These are phyloP conservation scores for Synergus umbraculus DNA, from an alignment of 2,888 invertebrate species.

Conservation along the genomic window DNA sequence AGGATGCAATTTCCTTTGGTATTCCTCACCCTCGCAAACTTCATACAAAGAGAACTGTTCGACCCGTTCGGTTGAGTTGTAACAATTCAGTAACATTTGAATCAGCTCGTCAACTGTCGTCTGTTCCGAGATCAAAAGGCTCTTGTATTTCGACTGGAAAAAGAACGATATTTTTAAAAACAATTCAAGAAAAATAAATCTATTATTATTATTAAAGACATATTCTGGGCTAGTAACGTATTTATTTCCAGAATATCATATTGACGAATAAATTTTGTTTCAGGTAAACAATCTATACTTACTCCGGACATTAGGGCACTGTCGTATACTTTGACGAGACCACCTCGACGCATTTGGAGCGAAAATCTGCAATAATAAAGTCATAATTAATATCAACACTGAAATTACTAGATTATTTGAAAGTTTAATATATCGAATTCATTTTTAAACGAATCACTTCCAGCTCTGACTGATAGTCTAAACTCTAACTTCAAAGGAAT, in stretches of 20 bases:
- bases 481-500: constrained; percentile 11
- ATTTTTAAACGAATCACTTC: not conserved
- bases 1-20: constrained; percentile 92
- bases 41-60: constrained; percentile 93
- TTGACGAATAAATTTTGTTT: not conserved
- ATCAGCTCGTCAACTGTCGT: constrained; percentile 94
- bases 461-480: not conserved
- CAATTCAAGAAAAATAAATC: not conserved
- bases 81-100: constrained; percentile 90
- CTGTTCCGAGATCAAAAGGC: constrained; percentile 91
- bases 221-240: not conserved
- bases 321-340: constrained; percentile 95
- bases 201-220: constrained; percentile 18
- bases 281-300: constrained; percentile 64
- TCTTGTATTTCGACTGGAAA: constrained; percentile 91
- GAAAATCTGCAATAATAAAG: constrained; percentile 83
- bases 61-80: constrained; percentile 89
- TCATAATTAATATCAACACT: not conserved
- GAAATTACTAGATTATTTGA: not conserved
- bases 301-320: constrained; percentile 91
- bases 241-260: not conserved
- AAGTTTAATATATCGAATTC: not conserved
- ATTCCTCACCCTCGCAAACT: constrained; percentile 90
- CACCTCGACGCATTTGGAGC: constrained; percentile 91
- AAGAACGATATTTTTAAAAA: constrained; percentile 16